Evolutionary conservation across 2,113 vertebrate species (phyloP).

Genomic region (Penelope pileata): DNA sequence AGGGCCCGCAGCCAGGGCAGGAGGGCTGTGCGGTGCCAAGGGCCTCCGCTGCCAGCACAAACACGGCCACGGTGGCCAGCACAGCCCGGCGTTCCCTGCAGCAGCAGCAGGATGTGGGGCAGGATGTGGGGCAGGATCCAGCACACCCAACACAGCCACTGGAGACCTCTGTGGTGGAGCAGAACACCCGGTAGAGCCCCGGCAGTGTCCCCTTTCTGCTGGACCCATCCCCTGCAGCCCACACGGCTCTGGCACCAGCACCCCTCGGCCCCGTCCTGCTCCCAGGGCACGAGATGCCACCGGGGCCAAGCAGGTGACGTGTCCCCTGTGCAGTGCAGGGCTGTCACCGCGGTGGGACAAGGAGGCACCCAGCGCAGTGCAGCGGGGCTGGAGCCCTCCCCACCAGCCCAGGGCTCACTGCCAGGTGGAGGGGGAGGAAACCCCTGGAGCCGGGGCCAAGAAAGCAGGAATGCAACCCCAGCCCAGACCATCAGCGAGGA

Average conservation of each 20-base stretch:
- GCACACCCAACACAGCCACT: background rate
- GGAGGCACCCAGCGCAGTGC: no score
- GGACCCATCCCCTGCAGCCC: background rate
- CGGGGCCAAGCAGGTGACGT: background rate
- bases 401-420: background rate
- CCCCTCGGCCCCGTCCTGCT: no score
- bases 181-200: background rate
- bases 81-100: background rate
- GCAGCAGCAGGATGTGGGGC: background rate
- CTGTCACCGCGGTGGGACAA: background rate
- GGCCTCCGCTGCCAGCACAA: slow-evolving; percentile 5
- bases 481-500: background rate
- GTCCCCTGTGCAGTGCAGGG: no score
- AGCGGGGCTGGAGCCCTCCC: background rate
- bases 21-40: background rate
- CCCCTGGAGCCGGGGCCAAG: background rate
- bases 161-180: background rate
- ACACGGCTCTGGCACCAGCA: background rate
- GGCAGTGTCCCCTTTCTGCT: background rate
- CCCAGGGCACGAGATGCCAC: background rate
- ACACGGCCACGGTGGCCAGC: background rate
- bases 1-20: rapidly evolving
- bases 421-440: background rate
- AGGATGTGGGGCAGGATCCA: slow-evolving; percentile 20
- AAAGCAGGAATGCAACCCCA: background rate